Evolutionary conservation across 2,888 invertebrate species (phyloP).

Genomic region (Drosophila fungiperda): DNA sequence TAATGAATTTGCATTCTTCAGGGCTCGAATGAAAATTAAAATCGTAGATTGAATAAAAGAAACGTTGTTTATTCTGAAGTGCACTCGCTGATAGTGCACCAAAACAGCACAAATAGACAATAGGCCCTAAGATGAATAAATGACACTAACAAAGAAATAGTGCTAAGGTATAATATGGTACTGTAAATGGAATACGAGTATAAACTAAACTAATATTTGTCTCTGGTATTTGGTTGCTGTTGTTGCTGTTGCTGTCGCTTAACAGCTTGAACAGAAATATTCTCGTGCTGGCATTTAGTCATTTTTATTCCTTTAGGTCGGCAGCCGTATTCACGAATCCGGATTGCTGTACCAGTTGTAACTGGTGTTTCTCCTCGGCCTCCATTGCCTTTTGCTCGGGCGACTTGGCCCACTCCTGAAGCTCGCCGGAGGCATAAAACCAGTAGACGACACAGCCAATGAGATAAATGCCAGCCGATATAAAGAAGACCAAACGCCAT

Average conservation of each 20-base stretch:
- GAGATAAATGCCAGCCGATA: slow-evolving; percentile 92
- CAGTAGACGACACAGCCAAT: slow-evolving; percentile 94
- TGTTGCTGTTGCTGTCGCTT: slow-evolving; percentile 23
- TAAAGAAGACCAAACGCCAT: slow-evolving; percentile 95
- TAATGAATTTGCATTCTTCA: background rate
- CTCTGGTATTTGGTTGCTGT: slow-evolving; percentile 34
- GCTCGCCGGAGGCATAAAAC: slow-evolving; percentile 91
- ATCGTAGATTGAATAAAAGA: slow-evolving; percentile 27
- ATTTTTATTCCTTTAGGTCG: slow-evolving; percentile 82
- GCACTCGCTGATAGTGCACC: slow-evolving; percentile 42
- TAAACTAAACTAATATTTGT: slow-evolving; percentile 58
- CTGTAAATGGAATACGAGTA: slow-evolving; percentile 38
- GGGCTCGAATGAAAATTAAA: background rate
- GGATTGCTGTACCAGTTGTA: slow-evolving; percentile 67
- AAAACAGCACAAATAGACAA: slow-evolving; percentile 52
- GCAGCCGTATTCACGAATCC: slow-evolving; percentile 83
- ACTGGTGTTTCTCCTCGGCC: slow-evolving; percentile 72
- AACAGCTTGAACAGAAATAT: slow-evolving; percentile 22
- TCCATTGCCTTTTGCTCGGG: slow-evolving; percentile 80
- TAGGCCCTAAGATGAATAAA: slow-evolving; percentile 48
- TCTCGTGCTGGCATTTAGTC: slow-evolving; percentile 13
- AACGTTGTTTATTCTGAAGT: slow-evolving; percentile 58
- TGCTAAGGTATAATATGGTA: slow-evolving; percentile 42
- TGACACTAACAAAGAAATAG: slow-evolving; percentile 42
- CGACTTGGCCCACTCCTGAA: slow-evolving; percentile 91